Conservation (phyloP, 2,113 vertebrate genomes). For the Nettapus auritus region DNA sequence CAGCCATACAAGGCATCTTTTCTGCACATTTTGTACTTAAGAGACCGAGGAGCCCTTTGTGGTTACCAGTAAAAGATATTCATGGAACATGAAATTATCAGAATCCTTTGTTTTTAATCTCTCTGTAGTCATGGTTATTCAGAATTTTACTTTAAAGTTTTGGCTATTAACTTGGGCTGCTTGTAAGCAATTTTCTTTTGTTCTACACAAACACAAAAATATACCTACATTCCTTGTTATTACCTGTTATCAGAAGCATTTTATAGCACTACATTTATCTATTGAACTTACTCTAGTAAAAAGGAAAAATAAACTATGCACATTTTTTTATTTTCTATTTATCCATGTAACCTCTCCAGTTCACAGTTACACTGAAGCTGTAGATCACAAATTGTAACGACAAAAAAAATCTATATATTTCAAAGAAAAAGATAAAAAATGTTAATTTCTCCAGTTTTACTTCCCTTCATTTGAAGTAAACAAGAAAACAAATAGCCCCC, state of each 20-base stretch:
- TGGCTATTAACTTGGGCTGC: background rate
- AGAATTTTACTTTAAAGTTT: background rate
- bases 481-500: background rate
- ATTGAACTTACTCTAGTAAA: background rate
- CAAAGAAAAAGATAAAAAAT: background rate
- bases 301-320: background rate
- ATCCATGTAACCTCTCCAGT: fast-evolving
- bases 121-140: background rate
- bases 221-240: background rate
- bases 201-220: background rate
- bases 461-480: background rate
- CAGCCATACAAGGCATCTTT: background rate
- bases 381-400: background rate
- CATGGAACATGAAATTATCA: background rate
- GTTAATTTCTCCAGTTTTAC: background rate
- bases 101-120: background rate
- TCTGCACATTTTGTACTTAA: background rate
- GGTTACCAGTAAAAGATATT: background rate
- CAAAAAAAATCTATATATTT: background rate
- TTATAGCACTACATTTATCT: background rate
- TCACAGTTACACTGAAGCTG: background rate
- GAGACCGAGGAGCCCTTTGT: background rate
- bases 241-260: background rate
- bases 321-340: background rate
- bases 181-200: background rate